Conservation (phyloP, 2,797 vertebrate genomes). For the Ammospiza maritima region DNA sequence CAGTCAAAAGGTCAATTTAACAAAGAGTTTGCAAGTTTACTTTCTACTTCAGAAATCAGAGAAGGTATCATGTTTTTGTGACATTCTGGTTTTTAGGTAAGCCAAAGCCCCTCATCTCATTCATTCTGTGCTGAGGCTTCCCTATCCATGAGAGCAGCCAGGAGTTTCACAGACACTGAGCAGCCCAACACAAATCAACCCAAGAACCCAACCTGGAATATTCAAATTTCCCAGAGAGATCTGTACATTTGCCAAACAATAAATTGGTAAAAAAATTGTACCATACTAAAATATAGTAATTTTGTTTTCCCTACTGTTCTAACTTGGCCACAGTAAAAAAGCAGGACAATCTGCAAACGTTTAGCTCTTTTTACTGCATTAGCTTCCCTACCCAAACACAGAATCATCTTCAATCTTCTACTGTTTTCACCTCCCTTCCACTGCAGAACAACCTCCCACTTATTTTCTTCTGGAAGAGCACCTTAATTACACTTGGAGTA, state of each 20-base stretch:
- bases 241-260: neutral
- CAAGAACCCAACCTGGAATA: neutral
- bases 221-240: neutral
- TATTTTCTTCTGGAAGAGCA: neutral
- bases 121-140: neutral
- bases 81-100: neutral
- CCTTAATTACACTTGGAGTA: neutral
- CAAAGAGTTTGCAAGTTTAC: neutral
- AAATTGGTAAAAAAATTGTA: neutral
- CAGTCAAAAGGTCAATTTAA: neutral
- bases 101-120: neutral
- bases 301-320: neutral
- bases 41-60: neutral
- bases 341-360: neutral
- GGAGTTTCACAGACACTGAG: neutral
- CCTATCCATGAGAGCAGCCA: no score
- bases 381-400: neutral
- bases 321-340: neutral
- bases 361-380: neutral
- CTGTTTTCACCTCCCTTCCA: neutral
- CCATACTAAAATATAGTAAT: neutral
- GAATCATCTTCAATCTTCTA: neutral
- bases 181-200: neutral
- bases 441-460: neutral
- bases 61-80: accelerated